Base-by-base conservation (phyloP, 2,113 vertebrate species). In the Microtus ochrogaster region DNA sequence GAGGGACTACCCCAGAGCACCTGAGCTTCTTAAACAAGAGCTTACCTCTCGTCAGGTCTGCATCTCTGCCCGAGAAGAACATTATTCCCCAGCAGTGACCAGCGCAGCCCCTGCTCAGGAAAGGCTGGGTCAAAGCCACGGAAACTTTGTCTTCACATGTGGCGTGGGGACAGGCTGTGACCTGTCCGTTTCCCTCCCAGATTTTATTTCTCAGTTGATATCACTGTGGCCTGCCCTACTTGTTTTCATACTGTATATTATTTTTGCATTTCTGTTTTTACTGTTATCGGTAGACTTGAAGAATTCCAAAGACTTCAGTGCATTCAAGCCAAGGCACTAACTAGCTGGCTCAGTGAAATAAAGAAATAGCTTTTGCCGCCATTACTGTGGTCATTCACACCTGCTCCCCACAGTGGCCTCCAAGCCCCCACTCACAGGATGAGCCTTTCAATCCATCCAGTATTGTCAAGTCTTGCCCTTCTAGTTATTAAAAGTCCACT, bases 271-370 rank as follows among this genome's bases (percentile, higher is more conserved):
- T 44, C 3, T 66, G 47, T 89, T 94, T 85, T 70, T 90, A 85
- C 63, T 93, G 28, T 55, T 49, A 16, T 65, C 77, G 30, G 11
- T 49, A 91, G 58, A 73, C 44, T 81, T 49, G 17, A 11, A 61
- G 85, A 92, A 90, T 87, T 41, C 90, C 13, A 44, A 82, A 89
- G 87, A 96, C 47, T 19, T 88, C n/a, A 39, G 12, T 76, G 76
- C 11, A 65, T 91, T 78, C 44, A 73, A 94, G 41, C 36, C 78
- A 68, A 26, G 26, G 30, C 58, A 68, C 79, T 47, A 52, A 81
- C 88, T 52, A 16, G 6, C 44, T 77, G 10, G 10, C 19, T 77
- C 12, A 0, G 14, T 65, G 58, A 90, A 70, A 84, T 66, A 21
- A 89, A 52, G n/a, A 93, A 41, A 63, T 5, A n/a, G 8, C n/a